Evolutionary conservation across 1,140 invertebrate genomes (phyloP).

Genomic region (Hestina assimilis): DNA sequence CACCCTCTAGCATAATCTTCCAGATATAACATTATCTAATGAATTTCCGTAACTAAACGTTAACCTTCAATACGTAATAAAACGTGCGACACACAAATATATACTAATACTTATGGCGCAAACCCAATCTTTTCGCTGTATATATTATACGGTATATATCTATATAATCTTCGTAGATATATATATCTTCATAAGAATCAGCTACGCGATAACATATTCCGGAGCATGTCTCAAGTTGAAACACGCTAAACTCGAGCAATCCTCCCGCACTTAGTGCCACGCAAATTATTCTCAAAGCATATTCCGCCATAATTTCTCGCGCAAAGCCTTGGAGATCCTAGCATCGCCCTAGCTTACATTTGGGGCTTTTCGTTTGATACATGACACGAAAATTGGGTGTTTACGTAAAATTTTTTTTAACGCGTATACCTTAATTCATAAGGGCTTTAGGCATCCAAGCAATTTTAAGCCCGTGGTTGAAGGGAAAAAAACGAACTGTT

Average conservation of each 20-base stretch:
- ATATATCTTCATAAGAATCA: no score
- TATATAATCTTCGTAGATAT: no score
- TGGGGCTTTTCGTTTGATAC: conserved; percentile 42
- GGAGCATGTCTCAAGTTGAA: background rate
- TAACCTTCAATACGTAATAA: no score
- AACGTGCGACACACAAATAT: no score
- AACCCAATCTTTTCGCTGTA: no score
- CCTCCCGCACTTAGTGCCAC: conserved; percentile 14
- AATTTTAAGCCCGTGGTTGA: conserved; percentile 20
- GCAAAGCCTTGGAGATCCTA: conserved; percentile 32
- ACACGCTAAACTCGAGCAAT: conserved; percentile 12
- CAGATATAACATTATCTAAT: no score
- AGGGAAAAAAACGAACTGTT: conserved; percentile 25
- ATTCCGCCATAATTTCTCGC: conserved; percentile 27
- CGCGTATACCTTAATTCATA: conserved; percentile 23
- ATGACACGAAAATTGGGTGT: conserved; percentile 43
- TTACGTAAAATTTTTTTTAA: conserved; percentile 34
- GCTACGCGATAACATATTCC: background rate
- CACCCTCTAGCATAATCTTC: no score
- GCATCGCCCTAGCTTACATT: conserved; percentile 40
- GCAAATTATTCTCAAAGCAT: conserved; percentile 24
- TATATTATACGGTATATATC: no score
- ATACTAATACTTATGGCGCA: no score
- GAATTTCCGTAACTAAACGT: no score
- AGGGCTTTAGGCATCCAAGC: conserved; percentile 16